A percentile compares a stretch with the other conserved stretches of the same genome.
phyloP scores from a whole-genome alignment of 2,113 vertebrate species.

The Neotragus pygmaeus region DNA sequence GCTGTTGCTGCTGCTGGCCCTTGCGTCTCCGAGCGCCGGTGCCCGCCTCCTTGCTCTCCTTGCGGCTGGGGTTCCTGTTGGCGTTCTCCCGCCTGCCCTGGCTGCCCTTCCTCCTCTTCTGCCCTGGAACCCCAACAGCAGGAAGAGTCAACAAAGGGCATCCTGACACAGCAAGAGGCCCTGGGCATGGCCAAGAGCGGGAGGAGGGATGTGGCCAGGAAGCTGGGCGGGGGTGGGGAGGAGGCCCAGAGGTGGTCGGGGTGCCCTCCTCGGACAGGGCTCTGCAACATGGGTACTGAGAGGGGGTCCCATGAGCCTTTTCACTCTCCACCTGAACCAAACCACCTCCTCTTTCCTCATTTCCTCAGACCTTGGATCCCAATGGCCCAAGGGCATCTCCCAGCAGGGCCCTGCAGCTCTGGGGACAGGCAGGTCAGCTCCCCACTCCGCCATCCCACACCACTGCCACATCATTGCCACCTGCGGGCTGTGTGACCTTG shows the following conservation, averaged over 20 bases:
- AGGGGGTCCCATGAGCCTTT: background rate
- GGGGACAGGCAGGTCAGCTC: background rate
- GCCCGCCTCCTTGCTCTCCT: conserved; percentile 81
- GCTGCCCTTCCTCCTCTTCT: conserved; percentile 81
- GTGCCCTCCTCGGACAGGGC: background rate
- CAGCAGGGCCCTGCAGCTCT: background rate
- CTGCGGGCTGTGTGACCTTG: background rate
- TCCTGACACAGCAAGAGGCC: background rate
- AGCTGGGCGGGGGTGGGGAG: background rate
- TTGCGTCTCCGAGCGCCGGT: conserved; percentile 83
- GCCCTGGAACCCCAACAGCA: conserved; percentile 74
- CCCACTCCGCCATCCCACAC: background rate
- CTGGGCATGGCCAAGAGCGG: background rate
- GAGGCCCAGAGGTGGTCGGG: background rate
- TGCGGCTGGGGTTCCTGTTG: conserved; percentile 78
- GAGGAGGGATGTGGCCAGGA: background rate
- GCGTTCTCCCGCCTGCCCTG: conserved; percentile 78
- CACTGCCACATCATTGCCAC: background rate
- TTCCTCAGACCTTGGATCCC: background rate
- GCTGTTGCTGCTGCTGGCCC: conserved; percentile 81
- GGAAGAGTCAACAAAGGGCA: conserved; percentile 8
- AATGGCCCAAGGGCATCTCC: background rate
- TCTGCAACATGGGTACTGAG: background rate
- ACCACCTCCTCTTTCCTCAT: background rate
- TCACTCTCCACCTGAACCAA: background rate